A percentile compares a stretch with the other conserved stretches of the same genome.
Conservation (phyloP, 2,888 invertebrate genomes). For the Andrena haemorrhoa region DNA sequence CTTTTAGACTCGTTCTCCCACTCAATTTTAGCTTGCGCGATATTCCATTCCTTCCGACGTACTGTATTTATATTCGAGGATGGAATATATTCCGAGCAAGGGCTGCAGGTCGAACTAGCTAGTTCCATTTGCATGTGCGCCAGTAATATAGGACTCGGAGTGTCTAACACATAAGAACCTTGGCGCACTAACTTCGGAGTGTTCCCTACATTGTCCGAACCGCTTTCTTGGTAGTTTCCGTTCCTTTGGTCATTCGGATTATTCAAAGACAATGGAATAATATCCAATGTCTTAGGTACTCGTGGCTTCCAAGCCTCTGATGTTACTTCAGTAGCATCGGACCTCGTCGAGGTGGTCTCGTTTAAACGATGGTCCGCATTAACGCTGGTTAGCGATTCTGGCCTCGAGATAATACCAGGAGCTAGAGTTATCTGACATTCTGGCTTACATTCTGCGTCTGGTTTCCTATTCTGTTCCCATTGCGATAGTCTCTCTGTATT, state of each 20-base stretch:
- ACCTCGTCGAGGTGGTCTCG: constrained; percentile 66
- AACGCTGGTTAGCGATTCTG: constrained; percentile 69
- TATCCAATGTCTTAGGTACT: constrained; percentile 82
- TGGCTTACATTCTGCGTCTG: neutral
- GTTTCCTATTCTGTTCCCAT: neutral
- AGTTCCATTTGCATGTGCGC: constrained; percentile 87
- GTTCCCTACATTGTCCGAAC: constrained; percentile 53
- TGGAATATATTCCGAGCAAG: constrained; percentile 71
- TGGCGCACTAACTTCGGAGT: constrained; percentile 88
- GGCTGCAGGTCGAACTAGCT: constrained; percentile 51
- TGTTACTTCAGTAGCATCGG: constrained; percentile 65
- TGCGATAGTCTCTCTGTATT: neutral
- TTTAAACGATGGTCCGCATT: constrained; percentile 75
- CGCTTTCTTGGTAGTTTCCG: constrained; percentile 29
- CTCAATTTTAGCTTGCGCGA: constrained; percentile 75
- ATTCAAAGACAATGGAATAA: constrained; percentile 79
- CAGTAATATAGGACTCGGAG: constrained; percentile 91
- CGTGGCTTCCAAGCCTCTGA: constrained; percentile 77
- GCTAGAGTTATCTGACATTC: constrained; percentile 11
- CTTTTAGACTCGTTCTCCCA: constrained; percentile 74
- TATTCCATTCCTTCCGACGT: constrained; percentile 79
- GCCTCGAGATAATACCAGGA: constrained; percentile 45
- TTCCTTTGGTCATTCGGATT: constrained; percentile 29
- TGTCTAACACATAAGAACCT: constrained; percentile 92
- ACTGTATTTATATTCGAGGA: constrained; percentile 60